These are phyloP conservation scores for Hestina assimilis DNA, from an alignment of 1,140 invertebrate species.

Conservation along the genomic window DNA sequence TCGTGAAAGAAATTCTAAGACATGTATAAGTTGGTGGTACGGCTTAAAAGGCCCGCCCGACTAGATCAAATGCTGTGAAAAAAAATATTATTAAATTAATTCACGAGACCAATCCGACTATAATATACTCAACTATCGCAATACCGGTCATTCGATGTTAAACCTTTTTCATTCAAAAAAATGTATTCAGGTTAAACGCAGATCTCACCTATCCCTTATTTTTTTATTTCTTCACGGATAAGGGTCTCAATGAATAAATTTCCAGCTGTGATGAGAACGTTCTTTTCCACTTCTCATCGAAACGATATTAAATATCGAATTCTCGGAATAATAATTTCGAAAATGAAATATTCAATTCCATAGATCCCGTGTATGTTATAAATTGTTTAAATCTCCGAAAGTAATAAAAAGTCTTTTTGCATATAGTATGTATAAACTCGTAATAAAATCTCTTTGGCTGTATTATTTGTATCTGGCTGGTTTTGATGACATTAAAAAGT, in stretches of 20 bases:
- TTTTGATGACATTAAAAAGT: no score
- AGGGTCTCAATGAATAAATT: conserved; percentile 23
- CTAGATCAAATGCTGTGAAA: no score
- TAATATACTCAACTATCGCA: neutral
- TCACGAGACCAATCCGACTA: no score
- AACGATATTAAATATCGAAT: conserved; percentile 7
- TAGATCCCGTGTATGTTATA: neutral
- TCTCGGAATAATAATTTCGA: neutral
- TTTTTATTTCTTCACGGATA: neutral
- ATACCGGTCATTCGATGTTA: neutral
- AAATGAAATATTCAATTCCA: neutral
- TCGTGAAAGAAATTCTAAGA: no score
- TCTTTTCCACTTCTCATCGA: conserved; percentile 5
- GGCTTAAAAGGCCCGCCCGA: no score
- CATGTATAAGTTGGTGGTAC: no score
- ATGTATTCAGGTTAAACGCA: neutral
- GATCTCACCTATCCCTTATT: conserved; percentile 5
- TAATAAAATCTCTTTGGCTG: no score
- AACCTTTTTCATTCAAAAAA: neutral
- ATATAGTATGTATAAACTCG: no score
- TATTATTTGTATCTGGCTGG: no score
- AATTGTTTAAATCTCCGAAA: no score
- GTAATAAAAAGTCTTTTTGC: no score
- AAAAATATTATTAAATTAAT: no score
- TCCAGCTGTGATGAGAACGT: conserved; percentile 3